Conservation (phyloP, 2,888 invertebrate species). For the Sialis lutaria region DNA sequence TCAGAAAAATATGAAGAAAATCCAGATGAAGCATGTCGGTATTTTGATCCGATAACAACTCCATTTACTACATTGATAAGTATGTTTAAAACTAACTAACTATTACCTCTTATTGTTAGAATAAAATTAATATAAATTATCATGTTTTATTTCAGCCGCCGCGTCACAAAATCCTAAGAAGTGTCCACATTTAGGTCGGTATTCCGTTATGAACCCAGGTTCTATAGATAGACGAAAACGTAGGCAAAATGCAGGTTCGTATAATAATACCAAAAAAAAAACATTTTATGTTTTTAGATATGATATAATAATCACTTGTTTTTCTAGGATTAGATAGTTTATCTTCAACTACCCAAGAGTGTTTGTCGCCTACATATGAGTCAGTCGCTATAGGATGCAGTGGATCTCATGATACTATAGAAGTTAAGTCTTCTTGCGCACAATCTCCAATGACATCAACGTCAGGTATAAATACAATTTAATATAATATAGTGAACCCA, state of each 20-base stretch:
- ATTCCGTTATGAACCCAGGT: constrained; percentile 33
- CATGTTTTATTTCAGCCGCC: constrained; percentile 33
- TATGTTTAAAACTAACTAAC: constrained; percentile 25
- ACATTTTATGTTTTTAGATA: not conserved
- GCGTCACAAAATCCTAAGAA: constrained; percentile 40
- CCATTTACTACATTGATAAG: constrained; percentile 48
- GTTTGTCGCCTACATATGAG: constrained; percentile 33
- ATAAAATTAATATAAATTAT: not conserved
- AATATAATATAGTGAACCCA: no score
- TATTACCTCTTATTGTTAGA: not conserved
- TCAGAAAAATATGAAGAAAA: constrained; percentile 29
- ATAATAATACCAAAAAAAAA: not conserved
- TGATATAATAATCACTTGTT: not conserved
- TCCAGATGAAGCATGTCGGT: constrained; percentile 48
- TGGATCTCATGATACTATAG: constrained; percentile 34
- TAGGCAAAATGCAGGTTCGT: constrained; percentile 26
- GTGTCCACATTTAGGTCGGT: constrained; percentile 53
- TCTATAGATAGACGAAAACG: constrained; percentile 25
- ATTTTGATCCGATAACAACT: constrained; percentile 29
- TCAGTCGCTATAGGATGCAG: constrained; percentile 42
- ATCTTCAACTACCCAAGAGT: constrained; percentile 21
- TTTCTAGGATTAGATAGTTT: constrained; percentile 16
- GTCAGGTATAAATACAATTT: not conserved
- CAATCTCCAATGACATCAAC: constrained; percentile 18
- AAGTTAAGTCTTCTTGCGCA: constrained; percentile 37